phyloP scores from a whole-genome alignment of 2,113 vertebrate species.

The Alligator sinensis region DNA sequence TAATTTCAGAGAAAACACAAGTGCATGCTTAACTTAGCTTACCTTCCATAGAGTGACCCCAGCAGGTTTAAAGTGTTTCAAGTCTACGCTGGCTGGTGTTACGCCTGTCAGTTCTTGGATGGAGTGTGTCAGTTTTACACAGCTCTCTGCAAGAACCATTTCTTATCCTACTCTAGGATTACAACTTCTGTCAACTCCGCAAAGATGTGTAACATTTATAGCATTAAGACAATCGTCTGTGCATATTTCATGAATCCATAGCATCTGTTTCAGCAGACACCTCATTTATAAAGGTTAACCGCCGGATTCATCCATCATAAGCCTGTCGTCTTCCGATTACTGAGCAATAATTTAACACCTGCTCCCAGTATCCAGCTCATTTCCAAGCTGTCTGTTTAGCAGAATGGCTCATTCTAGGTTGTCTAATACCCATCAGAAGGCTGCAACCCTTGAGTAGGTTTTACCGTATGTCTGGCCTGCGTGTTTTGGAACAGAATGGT shows the following conservation, averaged over 20 bases:
- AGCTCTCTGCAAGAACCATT: accelerated
- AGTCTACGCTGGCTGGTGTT: accelerated
- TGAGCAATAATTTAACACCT: neutral
- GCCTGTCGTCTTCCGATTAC: neutral
- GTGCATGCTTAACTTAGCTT: neutral
- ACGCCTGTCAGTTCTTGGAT: neutral
- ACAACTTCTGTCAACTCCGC: neutral
- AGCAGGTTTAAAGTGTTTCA: neutral
- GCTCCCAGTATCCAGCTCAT: neutral
- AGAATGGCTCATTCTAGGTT: neutral
- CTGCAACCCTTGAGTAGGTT: neutral
- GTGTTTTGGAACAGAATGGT: neutral
- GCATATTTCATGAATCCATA: accelerated
- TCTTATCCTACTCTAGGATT: neutral
- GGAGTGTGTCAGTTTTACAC: neutral
- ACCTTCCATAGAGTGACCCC: neutral
- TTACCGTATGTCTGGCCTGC: neutral
- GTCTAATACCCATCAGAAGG: neutral
- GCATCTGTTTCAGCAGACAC: neutral
- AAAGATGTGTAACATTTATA: neutral
- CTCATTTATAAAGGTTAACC: constrained; percentile 17
- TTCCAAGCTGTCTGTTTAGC: neutral
- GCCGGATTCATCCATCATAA: constrained; percentile 33
- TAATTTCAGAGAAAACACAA: too few relatives aligned
- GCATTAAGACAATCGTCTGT: neutral